A percentile compares a stretch with the other conserved stretches of the same genome.
Conservation (phyloP, 2,113 vertebrate genomes). For the Diadophis punctatus region DNA sequence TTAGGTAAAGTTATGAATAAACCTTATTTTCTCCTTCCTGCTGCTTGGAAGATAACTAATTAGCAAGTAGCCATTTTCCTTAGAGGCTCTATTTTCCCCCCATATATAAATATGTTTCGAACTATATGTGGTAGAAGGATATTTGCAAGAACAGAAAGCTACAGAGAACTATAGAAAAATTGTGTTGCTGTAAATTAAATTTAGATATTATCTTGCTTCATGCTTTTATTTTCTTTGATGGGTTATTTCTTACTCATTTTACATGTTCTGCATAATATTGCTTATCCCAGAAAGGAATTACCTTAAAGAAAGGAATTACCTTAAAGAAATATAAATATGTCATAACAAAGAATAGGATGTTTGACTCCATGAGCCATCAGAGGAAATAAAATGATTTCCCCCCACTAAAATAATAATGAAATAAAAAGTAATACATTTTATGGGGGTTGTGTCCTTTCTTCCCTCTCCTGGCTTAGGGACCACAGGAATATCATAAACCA, state of each 20-base stretch:
- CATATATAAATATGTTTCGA: neutral
- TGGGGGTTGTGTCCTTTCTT: neutral
- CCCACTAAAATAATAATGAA: neutral
- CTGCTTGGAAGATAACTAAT: neutral
- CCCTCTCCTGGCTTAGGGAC: neutral
- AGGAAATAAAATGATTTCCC: neutral
- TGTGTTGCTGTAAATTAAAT: neutral
- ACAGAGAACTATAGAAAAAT: neutral
- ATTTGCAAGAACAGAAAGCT: neutral
- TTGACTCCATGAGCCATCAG: neutral
- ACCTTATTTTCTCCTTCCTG: neutral
- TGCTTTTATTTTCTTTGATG: neutral
- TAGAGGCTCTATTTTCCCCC: too few species aligned
- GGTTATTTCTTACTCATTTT: neutral
- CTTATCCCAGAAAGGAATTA: neutral
- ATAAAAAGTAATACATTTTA: neutral
- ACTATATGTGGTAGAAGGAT: neutral
- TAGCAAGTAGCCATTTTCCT: neutral
- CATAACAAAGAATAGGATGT: neutral
- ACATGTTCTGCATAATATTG: neutral
- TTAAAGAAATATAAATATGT: neutral
- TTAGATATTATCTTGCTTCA: neutral
- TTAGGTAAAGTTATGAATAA: neutral
- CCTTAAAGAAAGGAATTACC: neutral
- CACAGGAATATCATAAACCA: neutral